These are phyloP conservation scores for Galaxias olidus DNA, from an alignment of 2,797 vertebrate genomes.

Conservation along the genomic window DNA sequence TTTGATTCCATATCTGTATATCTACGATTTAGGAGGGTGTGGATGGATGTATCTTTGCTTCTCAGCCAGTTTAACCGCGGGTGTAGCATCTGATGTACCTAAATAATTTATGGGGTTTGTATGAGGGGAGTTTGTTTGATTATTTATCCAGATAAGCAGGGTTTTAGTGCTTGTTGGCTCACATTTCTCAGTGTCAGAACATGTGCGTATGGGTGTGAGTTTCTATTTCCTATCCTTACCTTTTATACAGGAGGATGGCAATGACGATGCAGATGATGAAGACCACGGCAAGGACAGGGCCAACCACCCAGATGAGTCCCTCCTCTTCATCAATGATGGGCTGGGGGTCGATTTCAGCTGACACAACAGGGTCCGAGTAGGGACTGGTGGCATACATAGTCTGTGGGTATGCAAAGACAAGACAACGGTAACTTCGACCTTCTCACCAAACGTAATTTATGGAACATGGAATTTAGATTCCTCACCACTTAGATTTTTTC, in stretches of 20 bases:
- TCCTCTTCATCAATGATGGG: constrained; percentile 99
- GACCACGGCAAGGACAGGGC: constrained; percentile 96
- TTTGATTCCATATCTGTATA: too few relatives aligned
- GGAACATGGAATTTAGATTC: too few relatives aligned
- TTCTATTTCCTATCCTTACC: constrained; percentile 73
- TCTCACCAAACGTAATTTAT: background rate
- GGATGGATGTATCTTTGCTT: too few relatives aligned
- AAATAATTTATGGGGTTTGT: too few relatives aligned
- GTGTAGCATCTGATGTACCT: too few relatives aligned
- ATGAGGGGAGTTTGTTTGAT: too few relatives aligned
- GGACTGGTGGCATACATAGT: constrained; percentile 98
- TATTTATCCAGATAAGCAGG: too few relatives aligned
- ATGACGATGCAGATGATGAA: constrained; percentile 99
- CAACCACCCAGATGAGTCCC: constrained; percentile 98
- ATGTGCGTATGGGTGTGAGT: background rate
- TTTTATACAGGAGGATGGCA: constrained; percentile 98
- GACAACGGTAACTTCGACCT: too few relatives aligned
- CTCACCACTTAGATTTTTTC: background rate
- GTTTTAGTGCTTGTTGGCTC: background rate
- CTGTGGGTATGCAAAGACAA: constrained; percentile 59
- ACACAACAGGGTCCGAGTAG: constrained; percentile 94
- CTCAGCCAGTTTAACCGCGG: too few relatives aligned
- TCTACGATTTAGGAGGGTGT: too few relatives aligned
- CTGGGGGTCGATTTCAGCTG: constrained; percentile 94
- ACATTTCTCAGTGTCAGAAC: constrained; percentile 13